Base-by-base conservation (phyloP, 2,888 invertebrate species). In the Ariolimax columbianus region DNA sequence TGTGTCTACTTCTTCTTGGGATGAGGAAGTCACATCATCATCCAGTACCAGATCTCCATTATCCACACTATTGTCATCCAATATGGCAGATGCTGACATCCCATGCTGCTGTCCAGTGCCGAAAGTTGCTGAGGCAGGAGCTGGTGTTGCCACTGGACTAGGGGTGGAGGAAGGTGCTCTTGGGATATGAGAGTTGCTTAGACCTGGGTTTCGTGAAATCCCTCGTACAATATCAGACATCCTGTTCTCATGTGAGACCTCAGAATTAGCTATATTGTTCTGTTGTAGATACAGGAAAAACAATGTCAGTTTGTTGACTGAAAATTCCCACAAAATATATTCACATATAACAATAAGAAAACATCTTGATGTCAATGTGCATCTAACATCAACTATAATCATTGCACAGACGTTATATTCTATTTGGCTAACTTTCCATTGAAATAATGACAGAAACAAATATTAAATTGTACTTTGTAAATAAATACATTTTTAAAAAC, bases 1-100 rank as follows among this genome's bases (percentile, higher is more conserved):
- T 38, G 59, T 79, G 30, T 81, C 85, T n/a, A 55, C 81, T 17
- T 85, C 85, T 38, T 85, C 85, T 43, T 81, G 81, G 7, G 85
- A 85, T 30, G 84, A 84, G 36, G 80, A 84, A 3, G 81, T 81
- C 4, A 55, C 63, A 70, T 85, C 85, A n/a, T 80, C 85, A 47
- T 81, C 81, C 7, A 36, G 68, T 6, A 55, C 33, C 33, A 77
- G 66, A 68, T 83, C 83, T 43, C 36, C 77, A 47, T 83, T 63
- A 72, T 84, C 84, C 40, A 40, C 36, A 66, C 47, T 33, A 19
- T 33, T 14, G 33, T 47, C 17, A 63, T 75, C 82, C 30, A 63
- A 36, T 33, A 51, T n/a, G 19, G 36, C 30, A 23, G 75, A 75
- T 23, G 19, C 75, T 1, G 59, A 26, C 23, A 72, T 38, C 9